phyloP scores from a whole-genome alignment of 2,797 vertebrate species.

The Enoplosus armatus region DNA sequence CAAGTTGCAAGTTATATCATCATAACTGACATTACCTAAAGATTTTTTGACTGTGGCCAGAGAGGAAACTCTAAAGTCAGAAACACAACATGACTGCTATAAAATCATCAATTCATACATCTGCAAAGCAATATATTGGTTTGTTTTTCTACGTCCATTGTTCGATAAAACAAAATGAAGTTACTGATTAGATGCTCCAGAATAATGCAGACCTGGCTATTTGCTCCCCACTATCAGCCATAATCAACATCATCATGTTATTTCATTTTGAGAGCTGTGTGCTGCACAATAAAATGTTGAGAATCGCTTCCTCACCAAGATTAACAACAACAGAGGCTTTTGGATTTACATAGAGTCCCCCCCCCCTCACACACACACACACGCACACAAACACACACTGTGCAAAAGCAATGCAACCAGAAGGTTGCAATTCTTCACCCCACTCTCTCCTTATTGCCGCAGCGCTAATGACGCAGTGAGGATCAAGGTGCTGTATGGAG shows the following conservation, averaged over 20 bases:
- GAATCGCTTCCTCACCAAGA: constrained; percentile 58
- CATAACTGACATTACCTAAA: background rate
- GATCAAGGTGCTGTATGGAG: constrained; percentile 78
- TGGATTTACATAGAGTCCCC: constrained; percentile 70
- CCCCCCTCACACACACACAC: constrained; percentile 11
- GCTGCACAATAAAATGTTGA: constrained; percentile 58
- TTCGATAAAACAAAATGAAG: constrained; percentile 60
- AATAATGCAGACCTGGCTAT: constrained; percentile 62
- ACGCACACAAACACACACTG: constrained; percentile 23
- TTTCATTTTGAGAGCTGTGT: constrained; percentile 66
- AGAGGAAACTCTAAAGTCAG: background rate
- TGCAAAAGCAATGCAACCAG: constrained; percentile 47
- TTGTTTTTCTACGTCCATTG: constrained; percentile 43
- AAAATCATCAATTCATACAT: constrained; percentile 29
- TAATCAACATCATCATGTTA: constrained; percentile 67
- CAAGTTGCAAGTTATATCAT: background rate
- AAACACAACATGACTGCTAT: background rate
- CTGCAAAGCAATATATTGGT: constrained; percentile 31
- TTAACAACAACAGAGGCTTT: constrained; percentile 71
- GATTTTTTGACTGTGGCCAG: background rate
- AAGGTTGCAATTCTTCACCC: constrained; percentile 69
- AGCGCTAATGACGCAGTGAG: constrained; percentile 71
- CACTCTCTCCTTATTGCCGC: constrained; percentile 68
- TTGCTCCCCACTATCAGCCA: constrained; percentile 52
- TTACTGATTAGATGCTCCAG: constrained; percentile 59